Evolutionary conservation across 2,113 vertebrate genomes (phyloP).

Genomic region (Oenanthe melanoleuca): DNA sequence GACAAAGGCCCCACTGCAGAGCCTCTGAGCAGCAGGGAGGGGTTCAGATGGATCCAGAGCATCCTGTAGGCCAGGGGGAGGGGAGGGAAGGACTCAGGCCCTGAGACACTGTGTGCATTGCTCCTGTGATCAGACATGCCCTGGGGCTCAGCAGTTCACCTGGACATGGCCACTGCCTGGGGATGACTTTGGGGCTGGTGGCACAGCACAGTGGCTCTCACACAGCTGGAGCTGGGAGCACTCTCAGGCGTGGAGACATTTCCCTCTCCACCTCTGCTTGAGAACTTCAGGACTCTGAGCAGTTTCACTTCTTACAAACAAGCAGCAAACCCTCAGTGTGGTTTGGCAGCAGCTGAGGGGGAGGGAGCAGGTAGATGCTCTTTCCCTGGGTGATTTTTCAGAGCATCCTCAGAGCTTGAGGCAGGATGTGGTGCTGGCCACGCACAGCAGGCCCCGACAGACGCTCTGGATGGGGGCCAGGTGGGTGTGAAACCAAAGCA

Average conservation of each 20-base stretch:
- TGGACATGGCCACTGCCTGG: neutral
- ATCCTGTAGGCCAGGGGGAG: neutral
- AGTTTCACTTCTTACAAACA: neutral
- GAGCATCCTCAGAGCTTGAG: neutral
- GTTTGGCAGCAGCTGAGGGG: neutral
- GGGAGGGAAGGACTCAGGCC: neutral
- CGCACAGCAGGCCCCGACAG: rapidly evolving
- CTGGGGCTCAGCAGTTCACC: neutral
- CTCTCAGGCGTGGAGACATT: neutral
- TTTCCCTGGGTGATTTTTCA: neutral
- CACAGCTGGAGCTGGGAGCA: neutral
- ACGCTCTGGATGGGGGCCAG: neutral
- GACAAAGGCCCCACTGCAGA: neutral
- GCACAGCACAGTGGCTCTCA: neutral
- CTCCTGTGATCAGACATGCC: neutral
- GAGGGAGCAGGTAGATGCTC: neutral
- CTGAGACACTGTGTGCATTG: neutral
- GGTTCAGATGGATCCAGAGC: neutral
- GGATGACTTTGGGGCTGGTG: neutral
- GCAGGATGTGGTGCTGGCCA: constrained; percentile 55
- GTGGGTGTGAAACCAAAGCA: neutral
- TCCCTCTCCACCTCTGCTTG: neutral
- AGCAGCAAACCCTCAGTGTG: rapidly evolving
- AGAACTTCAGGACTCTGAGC: neutral
- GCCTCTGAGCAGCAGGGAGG: neutral